Conservation (phyloP, 2,888 invertebrate species). For the Cryptocephalus moraei region DNA sequence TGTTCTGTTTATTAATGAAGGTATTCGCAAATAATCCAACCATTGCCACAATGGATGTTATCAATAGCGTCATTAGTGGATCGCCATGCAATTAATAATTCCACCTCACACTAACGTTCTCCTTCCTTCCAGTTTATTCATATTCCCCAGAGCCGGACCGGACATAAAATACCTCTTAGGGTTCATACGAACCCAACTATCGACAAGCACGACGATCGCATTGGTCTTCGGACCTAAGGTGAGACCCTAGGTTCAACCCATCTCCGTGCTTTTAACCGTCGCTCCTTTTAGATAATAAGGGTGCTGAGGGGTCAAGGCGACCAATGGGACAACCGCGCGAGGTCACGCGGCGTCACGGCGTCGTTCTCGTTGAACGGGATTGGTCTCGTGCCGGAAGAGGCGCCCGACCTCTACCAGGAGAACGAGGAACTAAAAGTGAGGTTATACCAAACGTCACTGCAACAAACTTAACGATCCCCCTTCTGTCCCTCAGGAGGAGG, state of each 20-base stretch:
- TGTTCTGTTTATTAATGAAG: too few species aligned
- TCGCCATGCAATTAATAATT: too few species aligned
- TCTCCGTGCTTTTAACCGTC: not conserved
- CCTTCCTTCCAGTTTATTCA: conserved; percentile 57
- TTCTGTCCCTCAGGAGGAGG: conserved; percentile 59
- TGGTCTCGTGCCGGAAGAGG: conserved; percentile 73
- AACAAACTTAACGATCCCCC: too few species aligned
- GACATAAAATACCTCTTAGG: conserved; percentile 88
- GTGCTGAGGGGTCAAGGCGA: conserved; percentile 80
- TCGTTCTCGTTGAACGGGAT: conserved; percentile 81
- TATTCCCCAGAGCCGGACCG: conserved; percentile 79
- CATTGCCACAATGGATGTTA: too few species aligned
- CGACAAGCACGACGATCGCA: conserved; percentile 77
- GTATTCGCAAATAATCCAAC: too few species aligned
- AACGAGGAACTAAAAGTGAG: conserved; percentile 81
- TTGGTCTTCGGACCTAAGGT: conserved; percentile 83
- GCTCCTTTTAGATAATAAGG: conserved; percentile 54
- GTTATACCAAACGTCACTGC: too few species aligned
- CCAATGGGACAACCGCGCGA: conserved; percentile 79
- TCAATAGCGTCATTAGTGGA: too few species aligned
- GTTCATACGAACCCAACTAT: conserved; percentile 84
- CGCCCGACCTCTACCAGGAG: conserved; percentile 79
- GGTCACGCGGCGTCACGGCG: conserved; percentile 74
- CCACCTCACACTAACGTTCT: not conserved
- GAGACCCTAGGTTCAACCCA: conserved; percentile 14